Evolutionary conservation across 1,140 invertebrate genomes (phyloP), one percentile per base, ranked within the genome.

Genomic region (Zaprionus gabonicus): DNA sequence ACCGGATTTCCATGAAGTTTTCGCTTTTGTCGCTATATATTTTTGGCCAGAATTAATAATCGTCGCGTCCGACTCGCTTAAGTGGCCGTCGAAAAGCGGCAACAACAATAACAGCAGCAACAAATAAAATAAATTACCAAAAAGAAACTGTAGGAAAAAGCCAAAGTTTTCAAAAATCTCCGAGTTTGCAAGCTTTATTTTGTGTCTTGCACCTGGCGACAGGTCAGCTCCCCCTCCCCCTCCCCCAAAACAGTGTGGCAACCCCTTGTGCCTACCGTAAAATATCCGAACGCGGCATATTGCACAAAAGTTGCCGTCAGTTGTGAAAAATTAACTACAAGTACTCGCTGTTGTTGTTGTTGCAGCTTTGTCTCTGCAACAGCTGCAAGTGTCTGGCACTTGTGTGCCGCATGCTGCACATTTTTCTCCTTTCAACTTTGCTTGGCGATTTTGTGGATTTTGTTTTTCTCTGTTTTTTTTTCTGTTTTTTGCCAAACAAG

Each of bases 251-350:
- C 46, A 31, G 2, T 7, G 3, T 41, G 38, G 15, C 15, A 41
- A 20, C 46, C 46, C 46, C 20, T 49, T 7, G 17, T 25, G n/a
- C 46, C 46, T 46, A 53, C 15, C 51, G 53, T 28, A 23, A 70
- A 44, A 75, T 62, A 56, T 44, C 41, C 53, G 82, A 82, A 82
- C 60, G 71, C 76, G 69, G 82, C 78, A 88, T 87, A 83, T 87
- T 87, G 83, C 83, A 87, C 84, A 87, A 88, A 87, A 88, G 64
- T 81, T 81, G 84, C 80, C 87, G 83, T 81, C 84, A 83, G 78
- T 88, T 87, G 83, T 83, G 83, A 87, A 87, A 87, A 87, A 87
- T 87, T 87, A 87, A 87, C 83, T 87, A 88, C 83, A 87, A 87
- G 78, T 81, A 84, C 78, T 86, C 80, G 71, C 75, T 86, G 56